Evolutionary conservation across 2,113 vertebrate species (phyloP), one percentile per base, ranked within the genome.

Genomic region (Puntigrus tetrazona): DNA sequence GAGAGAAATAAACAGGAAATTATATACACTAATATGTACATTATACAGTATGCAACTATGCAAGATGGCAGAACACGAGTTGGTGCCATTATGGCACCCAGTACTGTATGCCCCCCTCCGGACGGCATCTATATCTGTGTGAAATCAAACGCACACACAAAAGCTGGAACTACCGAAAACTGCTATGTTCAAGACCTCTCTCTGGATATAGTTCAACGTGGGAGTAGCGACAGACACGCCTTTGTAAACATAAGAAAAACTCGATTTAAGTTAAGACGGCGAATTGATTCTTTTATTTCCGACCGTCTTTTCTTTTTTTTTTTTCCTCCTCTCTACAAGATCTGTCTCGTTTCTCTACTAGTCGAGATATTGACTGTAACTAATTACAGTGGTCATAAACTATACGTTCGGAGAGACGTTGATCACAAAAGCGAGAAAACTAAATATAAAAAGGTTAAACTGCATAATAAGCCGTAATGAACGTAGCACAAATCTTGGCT

Each of bases 11-110:
- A 69, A 83, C n/a, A n/a, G n/a, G 89, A 80, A 80, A 88, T 87
- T 94, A 92, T 94, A 88, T 94, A 94, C 93, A 95, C 84, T 83
- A 3, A 38, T 94, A 93, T 95, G 82, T 94, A 94, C 93, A 95
- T 90, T 88, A 89, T 88, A 92, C 90, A 93, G 90, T 90, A 91
- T 87, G 91, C 85, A 90, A 87, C 81, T 84, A 81, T 87, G 86
- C 67, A 65, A 88, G 67, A 89, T 82, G 89, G 88, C 81, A 83
- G 67, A 38, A 86, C 84, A 86, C 78, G 84, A 87, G 80, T 77
- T 50, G 84, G 82, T 86, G 90, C 85, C 82, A 43, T 82, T 80
- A n/a, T n/a, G 91, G 89, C 89, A 87, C 89, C 61, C 80, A 88
- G 72, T 69, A 55, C 84, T 50, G 36, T 67, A 83, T 57, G 88